Evolutionary conservation across 1,140 invertebrate genomes (phyloP).

Genomic region (Drosophila simulans): DNA sequence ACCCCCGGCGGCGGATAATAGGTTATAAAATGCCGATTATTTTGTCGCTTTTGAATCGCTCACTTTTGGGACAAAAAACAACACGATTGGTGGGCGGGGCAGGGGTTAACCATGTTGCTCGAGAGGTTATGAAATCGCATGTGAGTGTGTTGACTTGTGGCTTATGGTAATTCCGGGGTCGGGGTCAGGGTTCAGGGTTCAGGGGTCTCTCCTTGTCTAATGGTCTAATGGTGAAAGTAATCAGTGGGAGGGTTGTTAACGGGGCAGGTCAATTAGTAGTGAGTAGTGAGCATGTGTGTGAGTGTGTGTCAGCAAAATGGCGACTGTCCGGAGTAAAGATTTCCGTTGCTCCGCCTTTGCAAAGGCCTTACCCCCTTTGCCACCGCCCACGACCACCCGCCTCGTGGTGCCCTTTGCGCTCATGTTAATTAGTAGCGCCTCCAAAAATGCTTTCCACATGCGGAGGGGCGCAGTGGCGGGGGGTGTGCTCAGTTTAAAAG

Average conservation of each 20-base stretch:
- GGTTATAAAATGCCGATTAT: conserved; percentile 67
- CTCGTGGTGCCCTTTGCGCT: conserved; percentile 13
- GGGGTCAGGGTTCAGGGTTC: conserved; percentile 1
- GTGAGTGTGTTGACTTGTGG: conserved; percentile 56
- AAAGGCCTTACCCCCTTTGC: too few relatives aligned
- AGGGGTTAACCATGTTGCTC: conserved; percentile 24
- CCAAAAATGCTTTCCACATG: conserved; percentile 27
- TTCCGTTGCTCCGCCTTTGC: not conserved
- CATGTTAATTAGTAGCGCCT: conserved; percentile 53
- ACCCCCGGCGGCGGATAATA: conserved; percentile 43
- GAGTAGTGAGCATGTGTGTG: too few relatives aligned
- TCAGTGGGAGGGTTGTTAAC: conserved; percentile 1
- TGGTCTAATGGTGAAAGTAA: conserved; percentile 49
- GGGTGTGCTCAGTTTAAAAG: conserved; percentile 57
- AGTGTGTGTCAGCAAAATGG: conserved; percentile 7
- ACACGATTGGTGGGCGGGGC: not conserved
- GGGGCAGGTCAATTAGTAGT: conserved; percentile 30
- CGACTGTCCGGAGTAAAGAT: not conserved
- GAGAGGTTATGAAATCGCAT: conserved; percentile 17
- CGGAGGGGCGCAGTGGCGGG: not conserved
- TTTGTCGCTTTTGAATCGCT: conserved; percentile 70
- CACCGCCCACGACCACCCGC: too few relatives aligned
- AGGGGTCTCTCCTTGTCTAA: conserved; percentile 6
- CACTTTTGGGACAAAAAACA: conserved; percentile 72
- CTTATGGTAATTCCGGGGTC: conserved; percentile 30